phyloP scores from a whole-genome alignment of 2,113 vertebrate species.

The Petroica traversi region DNA sequence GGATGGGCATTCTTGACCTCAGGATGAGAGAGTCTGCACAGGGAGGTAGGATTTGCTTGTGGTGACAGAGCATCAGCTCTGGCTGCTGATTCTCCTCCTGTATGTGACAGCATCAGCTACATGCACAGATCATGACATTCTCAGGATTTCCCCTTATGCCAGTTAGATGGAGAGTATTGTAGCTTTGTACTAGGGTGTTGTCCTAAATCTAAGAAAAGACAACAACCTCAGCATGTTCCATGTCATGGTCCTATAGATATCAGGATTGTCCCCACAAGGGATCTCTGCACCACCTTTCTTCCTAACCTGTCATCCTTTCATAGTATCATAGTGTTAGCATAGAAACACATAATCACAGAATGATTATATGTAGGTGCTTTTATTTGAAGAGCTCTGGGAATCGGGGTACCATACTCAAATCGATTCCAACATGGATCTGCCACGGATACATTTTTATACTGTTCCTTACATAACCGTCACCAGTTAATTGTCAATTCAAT shows the following conservation, averaged over 20 bases:
- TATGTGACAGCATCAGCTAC: neutral
- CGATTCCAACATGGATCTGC: too few species aligned
- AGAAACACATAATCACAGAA: too few species aligned
- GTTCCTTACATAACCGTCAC: too few species aligned
- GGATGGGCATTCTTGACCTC: neutral
- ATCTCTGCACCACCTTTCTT: neutral
- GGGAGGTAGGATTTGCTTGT: neutral
- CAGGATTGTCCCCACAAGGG: neutral
- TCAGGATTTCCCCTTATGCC: neutral
- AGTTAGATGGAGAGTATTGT: neutral
- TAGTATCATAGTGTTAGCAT: too few species aligned
- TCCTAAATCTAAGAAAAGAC: neutral
- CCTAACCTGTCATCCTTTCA: neutral
- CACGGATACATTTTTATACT: too few species aligned
- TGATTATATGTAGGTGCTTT: too few species aligned
- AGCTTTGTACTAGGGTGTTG: neutral
- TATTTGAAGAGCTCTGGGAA: too few species aligned
- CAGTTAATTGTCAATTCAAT: too few species aligned
- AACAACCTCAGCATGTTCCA: rapidly evolving
- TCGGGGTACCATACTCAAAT: too few species aligned
- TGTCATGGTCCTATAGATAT: neutral
- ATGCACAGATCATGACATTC: too few species aligned
- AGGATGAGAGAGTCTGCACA: rapidly evolving
- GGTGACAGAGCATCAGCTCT: neutral
- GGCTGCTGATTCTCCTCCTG: neutral